Conservation (phyloP, 2,888 invertebrate species). For the Platycheirus albimanus region DNA sequence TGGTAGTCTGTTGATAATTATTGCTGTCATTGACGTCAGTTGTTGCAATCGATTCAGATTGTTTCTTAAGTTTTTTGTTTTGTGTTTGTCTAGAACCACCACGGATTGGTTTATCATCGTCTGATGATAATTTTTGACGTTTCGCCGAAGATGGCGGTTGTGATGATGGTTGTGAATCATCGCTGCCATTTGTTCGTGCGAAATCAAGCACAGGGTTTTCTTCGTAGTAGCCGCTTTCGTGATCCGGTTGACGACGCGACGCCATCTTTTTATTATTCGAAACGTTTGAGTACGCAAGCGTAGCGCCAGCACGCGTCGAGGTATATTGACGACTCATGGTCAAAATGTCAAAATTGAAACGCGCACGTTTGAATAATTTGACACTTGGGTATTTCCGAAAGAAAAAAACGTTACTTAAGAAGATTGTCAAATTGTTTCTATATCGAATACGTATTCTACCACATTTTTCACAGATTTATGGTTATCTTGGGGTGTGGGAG, state of each 20-base stretch:
- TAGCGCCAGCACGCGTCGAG: slow-evolving; percentile 52
- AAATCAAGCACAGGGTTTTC: slow-evolving; percentile 83
- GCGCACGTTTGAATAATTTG: slow-evolving; percentile 31
- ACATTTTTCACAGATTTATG: slow-evolving; percentile 47
- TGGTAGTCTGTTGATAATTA: slow-evolving; percentile 41
- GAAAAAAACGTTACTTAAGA: slow-evolving; percentile 3
- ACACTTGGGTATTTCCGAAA: slow-evolving; percentile 11
- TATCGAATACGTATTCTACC: slow-evolving; percentile 22
- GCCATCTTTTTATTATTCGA: slow-evolving; percentile 83
- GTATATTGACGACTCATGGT: slow-evolving; percentile 63
- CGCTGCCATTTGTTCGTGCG: slow-evolving; percentile 58
- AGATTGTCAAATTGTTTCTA: background rate
- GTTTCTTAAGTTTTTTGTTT: slow-evolving; percentile 60
- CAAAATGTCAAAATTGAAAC: slow-evolving; percentile 22
- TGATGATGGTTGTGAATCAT: slow-evolving; percentile 38
- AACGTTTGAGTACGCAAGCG: slow-evolving; percentile 46
- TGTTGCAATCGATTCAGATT: slow-evolving; percentile 32
- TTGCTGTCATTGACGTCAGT: slow-evolving; percentile 35
- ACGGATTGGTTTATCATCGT: slow-evolving; percentile 46
- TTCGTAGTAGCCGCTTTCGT: slow-evolving; percentile 94
- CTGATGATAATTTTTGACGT: slow-evolving; percentile 71
- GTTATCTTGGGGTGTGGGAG: too few relatives aligned
- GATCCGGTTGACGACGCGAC: slow-evolving; percentile 87
- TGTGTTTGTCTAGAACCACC: slow-evolving; percentile 37
- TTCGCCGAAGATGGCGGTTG: slow-evolving; percentile 63